Percentiles rank a stretch among this genome's conserved stretches.
These are phyloP conservation scores for Eupithecia pulchellata DNA, from an alignment of 2,888 invertebrate species.

Conservation along the genomic window DNA sequence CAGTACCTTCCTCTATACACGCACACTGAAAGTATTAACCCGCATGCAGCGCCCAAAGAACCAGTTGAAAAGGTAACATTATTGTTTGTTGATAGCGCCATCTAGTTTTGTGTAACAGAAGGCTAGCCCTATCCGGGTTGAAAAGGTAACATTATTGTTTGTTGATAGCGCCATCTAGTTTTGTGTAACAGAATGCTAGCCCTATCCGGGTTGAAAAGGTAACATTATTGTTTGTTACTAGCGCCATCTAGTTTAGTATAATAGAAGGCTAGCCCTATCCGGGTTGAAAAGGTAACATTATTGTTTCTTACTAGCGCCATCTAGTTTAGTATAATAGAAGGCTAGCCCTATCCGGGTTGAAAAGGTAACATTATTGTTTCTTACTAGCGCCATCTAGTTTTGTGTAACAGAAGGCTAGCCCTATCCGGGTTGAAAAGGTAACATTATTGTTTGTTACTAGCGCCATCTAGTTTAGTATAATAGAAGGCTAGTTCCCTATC, in stretches of 20 bases:
- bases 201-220: slow-evolving; percentile 74
- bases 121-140: no score
- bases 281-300: slow-evolving; percentile 63
- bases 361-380: no score
- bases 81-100: neutral
- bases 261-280: no score
- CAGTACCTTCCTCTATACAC: slow-evolving; percentile 96
- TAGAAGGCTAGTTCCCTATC: no score
- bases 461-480: no score
- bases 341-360: no score
- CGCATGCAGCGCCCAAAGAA: slow-evolving; percentile 85
- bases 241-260: neutral
- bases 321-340: neutral
- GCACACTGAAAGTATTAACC: slow-evolving; percentile 91
- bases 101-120: neutral
- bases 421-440: no score
- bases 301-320: neutral
- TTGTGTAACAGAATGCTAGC: no score
- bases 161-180: neutral
- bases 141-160: slow-evolving; percentile 56
- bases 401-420: no score
- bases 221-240: neutral
- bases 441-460: no score
- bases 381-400: no score
- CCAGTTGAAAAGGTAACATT: slow-evolving; percentile 65